Evolutionary conservation across 1,140 invertebrate genomes (phyloP), one percentile per base, ranked within the genome.

Genomic region (Bicyclus anynana): DNA sequence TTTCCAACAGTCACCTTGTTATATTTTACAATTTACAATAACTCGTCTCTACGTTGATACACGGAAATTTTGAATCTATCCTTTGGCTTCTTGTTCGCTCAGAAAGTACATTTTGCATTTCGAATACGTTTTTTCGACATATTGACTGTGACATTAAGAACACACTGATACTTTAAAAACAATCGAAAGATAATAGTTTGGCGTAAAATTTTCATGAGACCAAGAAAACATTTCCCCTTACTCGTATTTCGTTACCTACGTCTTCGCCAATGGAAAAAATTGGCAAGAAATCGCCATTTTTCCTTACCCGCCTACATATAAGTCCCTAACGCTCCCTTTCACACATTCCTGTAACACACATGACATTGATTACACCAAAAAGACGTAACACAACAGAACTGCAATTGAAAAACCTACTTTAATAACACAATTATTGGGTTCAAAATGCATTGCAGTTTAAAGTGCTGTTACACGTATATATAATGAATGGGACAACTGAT

Each of bases 211-310:
- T n/a, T n/a, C n/a, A n/a, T n/a, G n/a, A n/a, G n/a, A n/a, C n/a
- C n/a, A n/a, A 18, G 12, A 35, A 13, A 35, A 35, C 13, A 4
- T 12, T 35, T n/a, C 13, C 13, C 33, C 13, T 4, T 6, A 35
- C 26, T 1, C 1, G 13, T 13, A 35, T 10, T 10, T n/a, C 10
- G 10, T n/a, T n/a, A 35, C 4, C 33, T 13, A 44, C 51, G 54
- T 57, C 53, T 77, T 73, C 66, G 27, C 74, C 74, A 77, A 77
- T 75, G 66, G 72, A 49, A 71, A 62, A 60, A 67, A 48, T 47
- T 29, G 49, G 12, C 52, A 50, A 66, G 72, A 71, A 69, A 63
- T 58, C 33, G 61, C 44, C 63, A 62, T 67, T 68, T 75, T 71
- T 69, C 62, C 58, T 63, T 49, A 66, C 63, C 65, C 74, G 67